phyloP scores from a whole-genome alignment of 2,888 invertebrate species.

The Allophyes oxyacanthae region DNA sequence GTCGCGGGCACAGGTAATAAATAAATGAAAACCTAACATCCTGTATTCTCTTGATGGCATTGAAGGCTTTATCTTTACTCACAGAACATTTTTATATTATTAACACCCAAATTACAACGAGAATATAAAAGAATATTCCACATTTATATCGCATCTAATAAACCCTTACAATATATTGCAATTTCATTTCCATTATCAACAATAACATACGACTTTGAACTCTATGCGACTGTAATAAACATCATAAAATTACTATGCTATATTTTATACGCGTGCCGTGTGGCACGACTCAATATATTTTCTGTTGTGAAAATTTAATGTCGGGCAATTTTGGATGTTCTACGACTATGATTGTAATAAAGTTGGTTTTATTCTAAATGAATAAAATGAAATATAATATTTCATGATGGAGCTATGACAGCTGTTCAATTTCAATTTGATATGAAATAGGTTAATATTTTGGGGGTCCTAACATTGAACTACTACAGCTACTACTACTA shows the following conservation, averaged over 20 bases:
- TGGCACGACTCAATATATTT: constrained; percentile 33
- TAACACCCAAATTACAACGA: too few species aligned
- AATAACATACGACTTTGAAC: constrained; percentile 45
- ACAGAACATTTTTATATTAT: too few species aligned
- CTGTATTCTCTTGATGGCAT: too few species aligned
- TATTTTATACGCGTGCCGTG: constrained; percentile 43
- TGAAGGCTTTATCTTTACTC: too few species aligned
- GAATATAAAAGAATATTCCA: constrained; percentile 31
- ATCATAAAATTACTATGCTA: constrained; percentile 37
- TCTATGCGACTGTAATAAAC: constrained; percentile 47
- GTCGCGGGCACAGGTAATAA: too few species aligned
- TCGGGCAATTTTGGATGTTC: constrained; percentile 31
- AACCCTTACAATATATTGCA: constrained; percentile 30
- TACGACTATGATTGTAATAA: not conserved
- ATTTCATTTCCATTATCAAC: constrained; percentile 42
- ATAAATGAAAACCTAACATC: too few species aligned
- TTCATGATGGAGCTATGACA: constrained; percentile 4
- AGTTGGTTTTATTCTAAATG: constrained; percentile 16
- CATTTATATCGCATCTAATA: constrained; percentile 32
- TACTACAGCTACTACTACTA: too few species aligned
- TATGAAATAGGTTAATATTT: too few species aligned
- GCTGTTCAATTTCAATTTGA: constrained; percentile 35
- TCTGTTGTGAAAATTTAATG: constrained; percentile 37
- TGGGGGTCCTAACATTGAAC: too few species aligned
- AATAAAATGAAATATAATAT: constrained; percentile 10